A percentile compares a stretch with the other conserved stretches of the same genome.
These are phyloP conservation scores for Drosophila limbata DNA, from an alignment of 2,888 invertebrate genomes.

Conservation along the genomic window DNA sequence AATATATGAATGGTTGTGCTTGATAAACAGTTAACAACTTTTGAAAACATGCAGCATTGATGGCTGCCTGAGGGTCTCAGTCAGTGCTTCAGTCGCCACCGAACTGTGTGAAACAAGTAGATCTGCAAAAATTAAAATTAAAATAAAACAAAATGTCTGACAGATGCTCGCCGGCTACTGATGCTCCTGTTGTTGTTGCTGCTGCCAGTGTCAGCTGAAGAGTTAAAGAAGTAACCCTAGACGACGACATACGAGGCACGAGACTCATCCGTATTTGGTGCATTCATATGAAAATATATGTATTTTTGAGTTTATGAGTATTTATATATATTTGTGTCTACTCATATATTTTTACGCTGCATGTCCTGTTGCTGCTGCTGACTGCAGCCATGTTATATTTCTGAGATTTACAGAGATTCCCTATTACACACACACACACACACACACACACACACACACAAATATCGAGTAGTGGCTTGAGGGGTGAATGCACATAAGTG, in stretches of 20 bases:
- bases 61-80: slow-evolving; percentile 41
- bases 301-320: background rate
- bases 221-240: slow-evolving; percentile 26
- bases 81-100: slow-evolving; percentile 35
- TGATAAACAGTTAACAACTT: slow-evolving; percentile 51
- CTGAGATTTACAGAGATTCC: slow-evolving; percentile 52
- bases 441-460: slow-evolving; percentile 3
- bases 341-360: slow-evolving; percentile 35
- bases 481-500: slow-evolving; percentile 31
- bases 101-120: slow-evolving; percentile 62
- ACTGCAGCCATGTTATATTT: slow-evolving; percentile 55
- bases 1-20: slow-evolving; percentile 54
- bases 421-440: slow-evolving; percentile 3
- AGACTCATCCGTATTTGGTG: slow-evolving; percentile 46
- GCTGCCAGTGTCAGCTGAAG: slow-evolving; percentile 31
- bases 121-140: slow-evolving; percentile 75
- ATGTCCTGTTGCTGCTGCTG: slow-evolving; percentile 47
- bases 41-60: slow-evolving; percentile 60
- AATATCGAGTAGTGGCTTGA: slow-evolving; percentile 1
- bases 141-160: slow-evolving; percentile 76
- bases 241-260: slow-evolving; percentile 27
- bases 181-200: background rate
- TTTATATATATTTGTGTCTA: slow-evolving; percentile 13
- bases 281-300: slow-evolving; percentile 9
- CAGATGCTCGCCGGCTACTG: slow-evolving; percentile 24